Evolutionary conservation across 2,888 invertebrate genomes (phyloP).

Genomic region (Thera obeliscata): DNA sequence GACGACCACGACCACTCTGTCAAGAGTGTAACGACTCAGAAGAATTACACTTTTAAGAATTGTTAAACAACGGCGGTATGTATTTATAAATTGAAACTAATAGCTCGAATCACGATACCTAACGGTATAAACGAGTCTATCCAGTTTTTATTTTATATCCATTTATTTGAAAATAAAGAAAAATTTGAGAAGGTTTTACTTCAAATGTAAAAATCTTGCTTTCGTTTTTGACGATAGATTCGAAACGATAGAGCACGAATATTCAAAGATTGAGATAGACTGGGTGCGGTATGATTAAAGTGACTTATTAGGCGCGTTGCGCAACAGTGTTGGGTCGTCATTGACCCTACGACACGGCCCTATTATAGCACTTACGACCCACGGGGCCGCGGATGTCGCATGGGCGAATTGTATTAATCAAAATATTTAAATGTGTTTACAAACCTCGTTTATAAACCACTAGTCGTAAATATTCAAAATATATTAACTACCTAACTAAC

Average conservation of each 20-base stretch:
- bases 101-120: constrained; percentile 30
- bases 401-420: constrained; percentile 26
- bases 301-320: constrained; percentile 53
- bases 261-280: constrained; percentile 11
- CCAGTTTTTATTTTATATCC: constrained; percentile 44
- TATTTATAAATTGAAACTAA: constrained; percentile 26
- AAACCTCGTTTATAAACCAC: not conserved
- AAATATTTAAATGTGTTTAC: constrained; percentile 27
- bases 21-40: no score
- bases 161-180: not conserved
- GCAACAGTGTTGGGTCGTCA: constrained; percentile 48
- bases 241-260: constrained; percentile 26
- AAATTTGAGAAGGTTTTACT: not conserved
- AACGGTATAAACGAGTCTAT: constrained; percentile 47
- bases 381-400: constrained; percentile 22
- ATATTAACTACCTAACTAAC: not conserved
- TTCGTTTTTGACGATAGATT: not conserved
- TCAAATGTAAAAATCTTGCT: not conserved
- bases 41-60: constrained; percentile 36
- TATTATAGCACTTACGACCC: constrained; percentile 50
- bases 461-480: constrained; percentile 2
- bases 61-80: constrained; percentile 33
- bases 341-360: constrained; percentile 57
- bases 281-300: constrained; percentile 34
- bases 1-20: no score